Evolutionary conservation across 2,797 vertebrate species (phyloP).

Genomic region (Chrysocyon brachyurus): DNA sequence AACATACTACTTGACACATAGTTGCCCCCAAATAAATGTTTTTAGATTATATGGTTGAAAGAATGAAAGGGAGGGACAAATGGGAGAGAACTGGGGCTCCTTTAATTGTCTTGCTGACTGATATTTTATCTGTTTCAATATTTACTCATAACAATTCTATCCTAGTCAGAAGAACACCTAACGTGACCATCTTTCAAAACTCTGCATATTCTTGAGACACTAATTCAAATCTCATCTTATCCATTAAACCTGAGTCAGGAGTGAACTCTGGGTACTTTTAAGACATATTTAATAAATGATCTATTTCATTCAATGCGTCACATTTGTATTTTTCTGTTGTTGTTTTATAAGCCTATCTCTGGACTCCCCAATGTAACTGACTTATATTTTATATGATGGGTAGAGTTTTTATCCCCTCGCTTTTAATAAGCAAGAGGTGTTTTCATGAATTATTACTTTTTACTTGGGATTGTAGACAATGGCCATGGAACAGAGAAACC

Average conservation of each 20-base stretch:
- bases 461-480: not conserved
- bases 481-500: not conserved
- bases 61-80: not conserved
- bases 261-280: not conserved
- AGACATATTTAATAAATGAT: slow-evolving; percentile 27
- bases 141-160: not conserved
- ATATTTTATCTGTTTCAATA: not conserved
- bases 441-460: slow-evolving; percentile 11
- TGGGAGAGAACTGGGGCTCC: not conserved
- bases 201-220: not conserved
- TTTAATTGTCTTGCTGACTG: not conserved
- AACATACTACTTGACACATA: not conserved
- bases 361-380: not conserved
- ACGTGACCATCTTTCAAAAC: not conserved
- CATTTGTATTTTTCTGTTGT: slow-evolving; percentile 23
- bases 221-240: not conserved
- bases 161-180: not conserved
- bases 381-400: slow-evolving; percentile 49
- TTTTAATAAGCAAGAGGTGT: not conserved
- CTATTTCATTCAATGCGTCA: not conserved
- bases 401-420: not conserved
- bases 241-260: slow-evolving; percentile 1
- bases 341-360: slow-evolving; percentile 31
- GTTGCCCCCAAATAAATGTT: not conserved
- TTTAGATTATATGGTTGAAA: slow-evolving; percentile 38